A percentile compares a stretch with the other conserved stretches of the same genome.
These are phyloP conservation scores for Catonia carolina DNA, from an alignment of 2,888 invertebrate species.

Conservation along the genomic window DNA sequence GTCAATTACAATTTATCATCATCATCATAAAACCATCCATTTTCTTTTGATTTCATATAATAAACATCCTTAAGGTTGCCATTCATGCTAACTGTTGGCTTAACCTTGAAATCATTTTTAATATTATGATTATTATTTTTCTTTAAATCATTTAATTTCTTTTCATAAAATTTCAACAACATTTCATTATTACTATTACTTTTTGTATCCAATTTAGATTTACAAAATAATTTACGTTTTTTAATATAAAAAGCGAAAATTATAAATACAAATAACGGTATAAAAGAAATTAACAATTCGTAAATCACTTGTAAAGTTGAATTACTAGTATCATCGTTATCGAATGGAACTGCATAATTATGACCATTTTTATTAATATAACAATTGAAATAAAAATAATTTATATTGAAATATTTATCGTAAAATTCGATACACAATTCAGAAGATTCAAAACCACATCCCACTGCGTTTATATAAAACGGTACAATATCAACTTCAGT, in stretches of 20 bases:
- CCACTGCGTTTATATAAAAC: constrained; percentile 10
- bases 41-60: too few species aligned
- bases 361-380: background rate
- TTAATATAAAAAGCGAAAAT: constrained; percentile 19
- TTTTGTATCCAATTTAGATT: constrained; percentile 16
- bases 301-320: constrained; percentile 11
- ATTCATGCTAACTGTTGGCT: too few species aligned
- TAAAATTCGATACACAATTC: constrained; percentile 16
- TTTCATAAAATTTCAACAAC: constrained; percentile 26
- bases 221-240: constrained; percentile 22
- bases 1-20: too few species aligned
- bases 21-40: too few species aligned
- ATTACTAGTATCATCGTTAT: background rate
- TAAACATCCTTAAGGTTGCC: too few species aligned
- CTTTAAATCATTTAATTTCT: too few species aligned
- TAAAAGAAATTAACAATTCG: constrained; percentile 21
- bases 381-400: constrained; percentile 12
- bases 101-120: constrained; percentile 24
- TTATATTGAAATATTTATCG: constrained; percentile 4
- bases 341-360: constrained; percentile 11
- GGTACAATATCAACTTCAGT: constrained; percentile 9
- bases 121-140: too few species aligned
- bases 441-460: constrained; percentile 14
- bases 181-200: background rate
- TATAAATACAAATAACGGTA: constrained; percentile 17